Conservation (phyloP, 92 coral and sea anemone species). For the Umimayanthus chanpuru region DNA sequence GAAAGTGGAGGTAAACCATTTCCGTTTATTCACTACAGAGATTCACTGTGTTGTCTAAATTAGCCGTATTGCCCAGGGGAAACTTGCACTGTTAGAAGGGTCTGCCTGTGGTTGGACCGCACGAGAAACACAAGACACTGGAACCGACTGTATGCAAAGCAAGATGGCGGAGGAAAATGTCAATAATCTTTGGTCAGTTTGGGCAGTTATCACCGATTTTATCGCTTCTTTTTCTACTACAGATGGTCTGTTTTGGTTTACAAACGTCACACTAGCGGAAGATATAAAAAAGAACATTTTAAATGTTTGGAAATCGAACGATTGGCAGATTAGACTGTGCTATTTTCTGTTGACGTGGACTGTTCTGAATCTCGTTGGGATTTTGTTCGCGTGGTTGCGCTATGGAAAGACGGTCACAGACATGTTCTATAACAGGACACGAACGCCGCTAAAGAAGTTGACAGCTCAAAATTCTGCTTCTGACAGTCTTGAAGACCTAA, state of each 20-base stretch:
- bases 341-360: conserved; percentile 74
- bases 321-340: conserved; percentile 97
- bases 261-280: conserved; percentile 9
- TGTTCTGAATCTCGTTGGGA: conserved; percentile 74
- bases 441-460: conserved; percentile 56
- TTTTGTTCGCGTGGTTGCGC: conserved; percentile 83
- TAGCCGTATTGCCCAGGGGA: no score
- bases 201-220: neutral
- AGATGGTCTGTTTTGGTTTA: neutral
- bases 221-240: neutral
- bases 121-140: neutral
- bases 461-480: conserved; percentile 34
- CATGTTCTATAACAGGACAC: conserved; percentile 83
- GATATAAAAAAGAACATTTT: conserved; percentile 37
- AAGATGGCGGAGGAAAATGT: conserved; percentile 39
- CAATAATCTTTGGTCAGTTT: neutral
- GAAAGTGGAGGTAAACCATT: no score
- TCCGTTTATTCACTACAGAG: no score
- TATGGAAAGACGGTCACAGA: conserved; percentile 75
- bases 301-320: conserved; percentile 69
- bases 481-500: conserved; percentile 72
- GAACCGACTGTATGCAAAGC: neutral
- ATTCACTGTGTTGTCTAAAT: no score
- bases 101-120: no score
- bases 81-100: no score